A percentile compares a stretch with the other conserved stretches of the same genome.
These are phyloP conservation scores for Promerops cafer DNA, from an alignment of 2,113 vertebrate genomes.

Conservation along the genomic window DNA sequence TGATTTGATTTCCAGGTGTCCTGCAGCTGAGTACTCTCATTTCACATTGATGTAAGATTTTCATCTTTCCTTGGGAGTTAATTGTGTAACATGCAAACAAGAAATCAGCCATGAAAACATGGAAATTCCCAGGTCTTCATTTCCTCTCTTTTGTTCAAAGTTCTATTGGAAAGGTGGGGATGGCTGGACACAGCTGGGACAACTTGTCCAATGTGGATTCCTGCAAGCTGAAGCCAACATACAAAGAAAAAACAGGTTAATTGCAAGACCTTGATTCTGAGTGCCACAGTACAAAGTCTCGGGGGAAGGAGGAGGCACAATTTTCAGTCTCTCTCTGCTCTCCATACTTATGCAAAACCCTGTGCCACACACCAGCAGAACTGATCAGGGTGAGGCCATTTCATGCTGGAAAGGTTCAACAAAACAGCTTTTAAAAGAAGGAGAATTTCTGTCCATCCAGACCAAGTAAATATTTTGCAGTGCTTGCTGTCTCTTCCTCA, in stretches of 20 bases:
- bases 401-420: neutral
- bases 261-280: neutral
- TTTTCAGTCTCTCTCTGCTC: neutral
- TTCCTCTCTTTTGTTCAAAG: neutral
- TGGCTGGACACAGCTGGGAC: neutral
- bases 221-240: neutral
- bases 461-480: neutral
- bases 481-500: neutral
- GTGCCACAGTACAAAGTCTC: neutral
- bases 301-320: neutral
- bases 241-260: neutral
- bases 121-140: neutral
- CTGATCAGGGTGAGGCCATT: neutral
- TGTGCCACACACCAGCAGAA: neutral
- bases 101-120: neutral
- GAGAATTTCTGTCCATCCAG: neutral
- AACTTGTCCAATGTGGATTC: neutral
- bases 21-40: neutral
- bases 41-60: neutral
- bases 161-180: neutral
- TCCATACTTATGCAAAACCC: neutral
- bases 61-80: neutral
- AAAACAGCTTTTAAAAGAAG: neutral
- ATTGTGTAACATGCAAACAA: neutral
- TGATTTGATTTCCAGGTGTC: constrained; percentile 30